Evolutionary conservation across 2,888 invertebrate genomes (phyloP).

Genomic region (Halictus ligatus): DNA sequence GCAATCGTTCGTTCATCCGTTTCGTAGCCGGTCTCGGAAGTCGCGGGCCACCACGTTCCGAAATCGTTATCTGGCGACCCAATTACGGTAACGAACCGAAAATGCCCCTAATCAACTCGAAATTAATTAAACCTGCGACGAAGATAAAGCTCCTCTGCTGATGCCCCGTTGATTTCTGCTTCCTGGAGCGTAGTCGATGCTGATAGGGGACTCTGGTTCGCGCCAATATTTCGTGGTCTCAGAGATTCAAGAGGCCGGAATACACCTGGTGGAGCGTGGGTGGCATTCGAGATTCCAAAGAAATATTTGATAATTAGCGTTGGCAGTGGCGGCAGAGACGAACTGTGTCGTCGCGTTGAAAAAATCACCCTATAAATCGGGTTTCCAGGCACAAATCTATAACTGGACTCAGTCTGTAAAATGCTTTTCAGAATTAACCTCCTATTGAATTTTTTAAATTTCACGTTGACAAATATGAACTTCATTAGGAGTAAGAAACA

Average conservation of each 20-base stretch:
- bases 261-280: background rate
- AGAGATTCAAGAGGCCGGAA: background rate
- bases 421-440: background rate
- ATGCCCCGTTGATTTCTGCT: conserved; percentile 45
- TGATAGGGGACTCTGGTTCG: background rate
- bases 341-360: background rate
- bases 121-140: conserved; percentile 65
- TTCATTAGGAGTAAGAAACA: background rate
- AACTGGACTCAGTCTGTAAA: background rate
- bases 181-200: conserved; percentile 27
- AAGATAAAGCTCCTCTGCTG: conserved; percentile 50
- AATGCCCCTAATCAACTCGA: conserved; percentile 63
- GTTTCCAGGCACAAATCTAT: background rate
- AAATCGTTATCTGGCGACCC: conserved; percentile 74
- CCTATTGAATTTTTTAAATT: background rate
- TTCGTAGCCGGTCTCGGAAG: conserved; percentile 38
- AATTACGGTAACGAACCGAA: conserved; percentile 74
- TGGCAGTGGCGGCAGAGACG: background rate
- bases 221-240: background rate
- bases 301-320: background rate
- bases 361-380: background rate
- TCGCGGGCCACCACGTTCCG: conserved; percentile 33
- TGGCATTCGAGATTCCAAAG: background rate
- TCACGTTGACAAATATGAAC: background rate
- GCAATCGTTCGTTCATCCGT: conserved; percentile 54